A percentile compares a stretch with the other conserved stretches of the same genome.
Conservation (phyloP, 2,113 vertebrate species). For the Bubo blakistoni region DNA sequence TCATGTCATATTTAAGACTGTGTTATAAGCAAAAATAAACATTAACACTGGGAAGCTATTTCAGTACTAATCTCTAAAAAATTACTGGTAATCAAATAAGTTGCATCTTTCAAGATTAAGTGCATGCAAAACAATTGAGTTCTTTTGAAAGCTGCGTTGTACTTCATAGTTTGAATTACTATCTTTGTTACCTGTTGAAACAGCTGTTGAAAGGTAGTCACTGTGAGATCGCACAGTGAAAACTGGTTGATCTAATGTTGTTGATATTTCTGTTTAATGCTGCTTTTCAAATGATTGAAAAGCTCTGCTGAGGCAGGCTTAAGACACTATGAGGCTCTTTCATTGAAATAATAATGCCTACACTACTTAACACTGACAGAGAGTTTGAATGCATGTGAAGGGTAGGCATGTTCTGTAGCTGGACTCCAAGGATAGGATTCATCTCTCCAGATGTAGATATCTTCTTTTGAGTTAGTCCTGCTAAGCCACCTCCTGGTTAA, state of each 20-base stretch:
- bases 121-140: neutral
- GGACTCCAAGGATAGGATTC: neutral
- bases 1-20: neutral
- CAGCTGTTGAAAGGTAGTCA: neutral
- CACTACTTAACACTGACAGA: neutral
- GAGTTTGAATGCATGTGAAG: neutral
- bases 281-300: neutral
- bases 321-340: neutral
- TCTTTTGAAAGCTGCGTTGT: neutral
- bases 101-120: neutral
- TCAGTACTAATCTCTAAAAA: neutral
- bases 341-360: neutral
- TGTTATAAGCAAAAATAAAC: neutral
- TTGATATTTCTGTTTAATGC: neutral
- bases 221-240: fast-evolving
- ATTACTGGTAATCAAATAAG: neutral
- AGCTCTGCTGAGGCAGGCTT: neutral
- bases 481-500: neutral
- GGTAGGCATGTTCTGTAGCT: neutral
- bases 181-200: neutral
- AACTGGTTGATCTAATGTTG: neutral
- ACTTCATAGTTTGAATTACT: neutral
- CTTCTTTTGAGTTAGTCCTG: neutral
- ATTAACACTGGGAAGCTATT: neutral
- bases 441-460: neutral